These are phyloP conservation scores for Rhegmatorhina hoffmannsi DNA, from an alignment of 2,113 vertebrate species.

Conservation along the genomic window DNA sequence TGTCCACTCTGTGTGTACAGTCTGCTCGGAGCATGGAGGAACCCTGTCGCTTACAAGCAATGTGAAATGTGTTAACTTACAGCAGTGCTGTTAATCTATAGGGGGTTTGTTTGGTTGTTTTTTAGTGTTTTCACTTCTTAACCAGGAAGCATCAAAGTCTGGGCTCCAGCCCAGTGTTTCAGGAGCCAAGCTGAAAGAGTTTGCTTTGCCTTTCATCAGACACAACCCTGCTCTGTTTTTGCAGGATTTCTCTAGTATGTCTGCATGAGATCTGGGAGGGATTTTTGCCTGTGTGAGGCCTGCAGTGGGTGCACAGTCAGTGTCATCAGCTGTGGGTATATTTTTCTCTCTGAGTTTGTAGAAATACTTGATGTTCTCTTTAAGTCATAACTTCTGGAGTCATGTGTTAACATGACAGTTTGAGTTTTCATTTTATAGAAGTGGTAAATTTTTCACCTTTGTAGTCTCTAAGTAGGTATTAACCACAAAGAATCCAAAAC, in stretches of 20 bases:
- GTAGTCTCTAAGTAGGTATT: background rate
- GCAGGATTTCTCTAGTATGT: background rate
- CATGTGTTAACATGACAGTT: background rate
- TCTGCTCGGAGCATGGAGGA: background rate
- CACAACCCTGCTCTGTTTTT: background rate
- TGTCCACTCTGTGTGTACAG: background rate
- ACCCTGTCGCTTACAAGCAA: fast-evolving
- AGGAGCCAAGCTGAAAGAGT: background rate
- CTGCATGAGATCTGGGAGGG: background rate
- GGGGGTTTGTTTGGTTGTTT: background rate
- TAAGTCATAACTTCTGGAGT: background rate
- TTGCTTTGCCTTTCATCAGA: background rate
- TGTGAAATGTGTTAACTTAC: background rate
- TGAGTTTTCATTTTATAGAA: background rate
- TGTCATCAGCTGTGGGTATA: background rate
- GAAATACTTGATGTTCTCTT: background rate
- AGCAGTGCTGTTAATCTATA: background rate
- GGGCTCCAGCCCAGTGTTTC: background rate
- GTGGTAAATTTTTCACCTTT: background rate
- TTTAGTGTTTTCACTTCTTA: conserved; percentile 15
- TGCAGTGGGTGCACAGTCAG: background rate
- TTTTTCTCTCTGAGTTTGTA: background rate
- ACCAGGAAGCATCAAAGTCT: background rate
- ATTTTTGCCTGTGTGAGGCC: background rate
- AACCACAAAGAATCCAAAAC: background rate